Base-by-base conservation (phyloP, 1,140 invertebrate genomes). In the Bombyx mandarina region DNA sequence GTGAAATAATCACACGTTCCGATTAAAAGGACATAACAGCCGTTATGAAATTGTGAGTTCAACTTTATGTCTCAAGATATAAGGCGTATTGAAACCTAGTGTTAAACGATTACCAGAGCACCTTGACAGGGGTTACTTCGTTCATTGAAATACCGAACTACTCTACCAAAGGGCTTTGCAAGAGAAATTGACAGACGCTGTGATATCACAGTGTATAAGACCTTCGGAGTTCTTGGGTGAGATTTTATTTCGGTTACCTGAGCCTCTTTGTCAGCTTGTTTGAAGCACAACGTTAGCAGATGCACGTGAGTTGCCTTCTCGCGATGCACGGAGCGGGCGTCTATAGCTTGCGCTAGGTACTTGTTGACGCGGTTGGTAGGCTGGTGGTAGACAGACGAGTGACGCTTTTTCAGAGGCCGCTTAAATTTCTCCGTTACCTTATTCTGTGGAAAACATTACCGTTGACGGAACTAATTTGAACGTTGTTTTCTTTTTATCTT, bases 281-380 rank as follows among this genome's bases (percentile, higher is more conserved):
- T 95, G 77, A 98, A 97, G 66, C 93, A 93, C 42, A 97, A 87
- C 1, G 95, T 96, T 22, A 96, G 68, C 7, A 94, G 89, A 77
- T 96, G 95, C 44, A 97, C 95, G 77, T 97, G 95, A 49, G 93
- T 94, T 10, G 93, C 92, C 82, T 97, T 97, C 82, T 97, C 96
- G 60, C 94, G 90, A 79, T 97, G 95, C 44, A 97, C 94, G 79
- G 93, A 95, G 54, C 95, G 89, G n/a, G 96, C 96, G 71, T 96
- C 94, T 65, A 97, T 96, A 1, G 95, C 95, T 88, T 96, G 95
- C 52, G 94, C 93, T 60, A 97, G 89, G 86, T 96, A 97, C 80
- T 96, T 97, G 89, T 97, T 97, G 35, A 97, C 95, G 64, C 95
- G 91, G 84, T 96, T 96, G 12, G 92, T 94, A 18, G 95, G 94